phyloP scores from a whole-genome alignment of 2,888 invertebrate species.

The Volucella inanis region DNA sequence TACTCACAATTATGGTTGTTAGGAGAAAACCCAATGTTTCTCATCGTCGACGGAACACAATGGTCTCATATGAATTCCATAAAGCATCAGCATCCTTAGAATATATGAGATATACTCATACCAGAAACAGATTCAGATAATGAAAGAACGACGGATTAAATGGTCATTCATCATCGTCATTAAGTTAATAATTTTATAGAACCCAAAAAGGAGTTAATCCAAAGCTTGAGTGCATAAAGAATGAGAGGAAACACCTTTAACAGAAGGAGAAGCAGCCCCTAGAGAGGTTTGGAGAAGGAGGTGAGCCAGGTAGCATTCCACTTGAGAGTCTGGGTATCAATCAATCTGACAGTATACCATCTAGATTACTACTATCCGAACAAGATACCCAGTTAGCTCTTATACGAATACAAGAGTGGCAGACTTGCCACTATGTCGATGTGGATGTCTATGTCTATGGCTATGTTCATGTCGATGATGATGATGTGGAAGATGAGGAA shows the following conservation, averaged over 20 bases:
- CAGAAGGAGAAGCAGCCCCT: not conserved
- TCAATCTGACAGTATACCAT: constrained; percentile 37
- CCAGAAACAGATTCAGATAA: constrained; percentile 22
- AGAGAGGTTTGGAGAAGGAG: not conserved
- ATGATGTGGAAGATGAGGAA: not conserved
- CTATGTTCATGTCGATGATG: too few relatives aligned
- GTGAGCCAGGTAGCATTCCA: constrained; percentile 2
- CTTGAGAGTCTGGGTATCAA: constrained; percentile 10
- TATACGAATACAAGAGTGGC: constrained; percentile 19
- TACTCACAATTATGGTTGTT: constrained; percentile 42
- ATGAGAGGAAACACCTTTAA: not conserved
- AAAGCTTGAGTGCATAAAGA: not conserved
- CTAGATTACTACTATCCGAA: constrained; percentile 19
- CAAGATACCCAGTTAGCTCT: constrained; percentile 47
- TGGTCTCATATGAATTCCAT: not conserved
- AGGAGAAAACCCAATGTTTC: constrained; percentile 45
- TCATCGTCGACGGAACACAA: constrained; percentile 15
- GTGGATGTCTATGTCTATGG: too few relatives aligned
- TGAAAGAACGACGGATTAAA: constrained; percentile 45
- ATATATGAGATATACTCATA: not conserved
- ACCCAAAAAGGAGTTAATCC: constrained; percentile 52
- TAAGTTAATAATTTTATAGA: constrained; percentile 54
- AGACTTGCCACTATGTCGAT: constrained; percentile 28
- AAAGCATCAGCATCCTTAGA: constrained; percentile 6
- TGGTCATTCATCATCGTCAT: constrained; percentile 59